These are phyloP conservation scores for Noctuana brunneofusca DNA, from an alignment of 2,888 invertebrate genomes.

Conservation along the genomic window DNA sequence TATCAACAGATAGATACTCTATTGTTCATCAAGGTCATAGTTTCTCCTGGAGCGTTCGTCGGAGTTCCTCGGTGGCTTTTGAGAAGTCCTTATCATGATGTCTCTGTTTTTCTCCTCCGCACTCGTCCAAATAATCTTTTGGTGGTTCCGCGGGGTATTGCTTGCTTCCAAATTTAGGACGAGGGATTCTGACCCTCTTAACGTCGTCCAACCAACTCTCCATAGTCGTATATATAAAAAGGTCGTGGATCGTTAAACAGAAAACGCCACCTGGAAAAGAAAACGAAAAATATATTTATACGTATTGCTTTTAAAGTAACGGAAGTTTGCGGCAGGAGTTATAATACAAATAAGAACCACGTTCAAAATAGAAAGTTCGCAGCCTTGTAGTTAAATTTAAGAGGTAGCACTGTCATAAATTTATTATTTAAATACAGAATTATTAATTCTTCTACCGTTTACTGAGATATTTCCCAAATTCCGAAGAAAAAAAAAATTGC, in stretches of 20 bases:
- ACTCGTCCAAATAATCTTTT: constrained; percentile 89
- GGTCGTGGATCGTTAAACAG: background rate
- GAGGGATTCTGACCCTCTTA: constrained; percentile 91
- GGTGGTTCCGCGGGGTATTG: constrained; percentile 87
- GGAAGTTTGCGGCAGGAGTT: background rate
- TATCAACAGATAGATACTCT: background rate
- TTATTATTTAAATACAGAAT: background rate
- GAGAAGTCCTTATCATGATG: constrained; percentile 82
- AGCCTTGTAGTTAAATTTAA: background rate
- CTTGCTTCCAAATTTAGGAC: constrained; percentile 90
- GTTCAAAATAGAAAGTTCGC: background rate
- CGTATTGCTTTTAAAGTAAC: background rate
- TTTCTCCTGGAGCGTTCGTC: constrained; percentile 89
- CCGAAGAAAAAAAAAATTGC: background rate
- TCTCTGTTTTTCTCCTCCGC: constrained; percentile 79
- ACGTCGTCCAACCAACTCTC: constrained; percentile 93
- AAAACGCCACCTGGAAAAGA: constrained; percentile 6
- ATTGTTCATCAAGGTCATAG: constrained; percentile 77
- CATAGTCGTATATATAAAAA: constrained; percentile 78
- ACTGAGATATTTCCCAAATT: background rate
- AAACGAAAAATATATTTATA: background rate
- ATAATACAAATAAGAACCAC: background rate
- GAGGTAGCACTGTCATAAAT: background rate
- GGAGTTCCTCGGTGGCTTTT: constrained; percentile 89
- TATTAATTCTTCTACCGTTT: background rate